A percentile compares a stretch with the other conserved stretches of the same genome.
These are phyloP conservation scores for Plutella xylostella DNA, from an alignment of 2,888 invertebrate genomes.

Conservation along the genomic window DNA sequence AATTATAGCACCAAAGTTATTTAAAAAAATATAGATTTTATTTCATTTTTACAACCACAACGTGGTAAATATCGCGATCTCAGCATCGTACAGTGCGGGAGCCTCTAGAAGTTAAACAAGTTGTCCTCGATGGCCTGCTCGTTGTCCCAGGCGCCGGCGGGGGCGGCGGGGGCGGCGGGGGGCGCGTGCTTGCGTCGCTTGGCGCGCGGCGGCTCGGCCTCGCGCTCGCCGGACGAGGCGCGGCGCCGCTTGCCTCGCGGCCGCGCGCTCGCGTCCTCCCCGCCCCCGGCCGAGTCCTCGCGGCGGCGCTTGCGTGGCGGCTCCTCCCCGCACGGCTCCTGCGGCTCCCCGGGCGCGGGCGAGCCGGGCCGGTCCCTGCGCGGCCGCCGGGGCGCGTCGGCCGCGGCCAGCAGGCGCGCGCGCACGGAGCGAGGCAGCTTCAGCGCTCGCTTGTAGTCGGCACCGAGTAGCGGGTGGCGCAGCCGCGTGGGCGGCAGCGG, in stretches of 20 bases:
- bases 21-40: too few relatives aligned
- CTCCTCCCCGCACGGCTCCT: slow-evolving; percentile 15
- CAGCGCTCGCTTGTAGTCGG: slow-evolving; percentile 39
- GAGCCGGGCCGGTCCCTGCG: not conserved
- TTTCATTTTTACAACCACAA: too few relatives aligned
- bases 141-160: slow-evolving; percentile 45
- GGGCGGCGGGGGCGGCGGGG: slow-evolving; percentile 20
- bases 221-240: not conserved
- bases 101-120: slow-evolving; percentile 51
- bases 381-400: not conserved
- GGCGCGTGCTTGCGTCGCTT: not conserved
- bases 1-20: too few relatives aligned
- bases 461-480: slow-evolving; percentile 51
- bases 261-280: slow-evolving; percentile 11
- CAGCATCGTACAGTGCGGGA: too few relatives aligned
- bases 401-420: slow-evolving; percentile 23
- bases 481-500: slow-evolving; percentile 49
- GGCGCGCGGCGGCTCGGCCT: not conserved
- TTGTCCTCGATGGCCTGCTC: slow-evolving; percentile 51
- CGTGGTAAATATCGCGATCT: too few relatives aligned
- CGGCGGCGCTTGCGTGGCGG: slow-evolving; percentile 25
- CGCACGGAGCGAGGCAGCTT: slow-evolving; percentile 32
- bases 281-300: not conserved
- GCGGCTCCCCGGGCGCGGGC: slow-evolving; percentile 9
- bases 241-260: not conserved